Conservation (phyloP, 2,113 vertebrate genomes). For the Nanorana parkeri region DNA sequence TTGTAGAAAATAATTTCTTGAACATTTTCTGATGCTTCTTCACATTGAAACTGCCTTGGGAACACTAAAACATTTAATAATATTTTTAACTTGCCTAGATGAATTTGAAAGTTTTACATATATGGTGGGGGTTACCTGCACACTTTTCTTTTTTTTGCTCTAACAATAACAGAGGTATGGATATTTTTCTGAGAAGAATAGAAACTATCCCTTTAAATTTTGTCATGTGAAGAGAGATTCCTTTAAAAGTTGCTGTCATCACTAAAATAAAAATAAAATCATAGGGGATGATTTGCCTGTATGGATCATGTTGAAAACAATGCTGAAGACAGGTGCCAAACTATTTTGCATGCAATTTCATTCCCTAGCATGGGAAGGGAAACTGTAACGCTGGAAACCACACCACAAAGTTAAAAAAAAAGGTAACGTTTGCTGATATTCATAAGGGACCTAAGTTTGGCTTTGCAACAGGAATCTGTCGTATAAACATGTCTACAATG, state of each 20-base stretch:
- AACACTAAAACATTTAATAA: too few relatives aligned
- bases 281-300: slow-evolving; percentile 19
- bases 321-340: slow-evolving; percentile 45
- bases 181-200: not conserved
- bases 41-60: too few relatives aligned
- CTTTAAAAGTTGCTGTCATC: slow-evolving; percentile 36
- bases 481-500: slow-evolving; percentile 20
- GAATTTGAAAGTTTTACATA: too few relatives aligned
- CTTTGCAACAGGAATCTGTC: slow-evolving; percentile 39
- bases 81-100: too few relatives aligned
- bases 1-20: too few relatives aligned
- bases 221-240: slow-evolving; percentile 19
- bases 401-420: slow-evolving; percentile 11
- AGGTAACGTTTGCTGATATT: slow-evolving; percentile 9
- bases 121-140: too few relatives aligned
- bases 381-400: slow-evolving; percentile 41
- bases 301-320: slow-evolving; percentile 36
- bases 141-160: too few relatives aligned
- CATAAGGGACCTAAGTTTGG: slow-evolving; percentile 26
- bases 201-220: not conserved
- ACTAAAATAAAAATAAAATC: slow-evolving; percentile 50
- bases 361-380: slow-evolving; percentile 45
- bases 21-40: not conserved
- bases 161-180: too few relatives aligned
- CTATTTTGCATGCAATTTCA: slow-evolving; percentile 47